Base-by-base conservation (phyloP, 2,113 vertebrate genomes). In the Amazona guildingii region DNA sequence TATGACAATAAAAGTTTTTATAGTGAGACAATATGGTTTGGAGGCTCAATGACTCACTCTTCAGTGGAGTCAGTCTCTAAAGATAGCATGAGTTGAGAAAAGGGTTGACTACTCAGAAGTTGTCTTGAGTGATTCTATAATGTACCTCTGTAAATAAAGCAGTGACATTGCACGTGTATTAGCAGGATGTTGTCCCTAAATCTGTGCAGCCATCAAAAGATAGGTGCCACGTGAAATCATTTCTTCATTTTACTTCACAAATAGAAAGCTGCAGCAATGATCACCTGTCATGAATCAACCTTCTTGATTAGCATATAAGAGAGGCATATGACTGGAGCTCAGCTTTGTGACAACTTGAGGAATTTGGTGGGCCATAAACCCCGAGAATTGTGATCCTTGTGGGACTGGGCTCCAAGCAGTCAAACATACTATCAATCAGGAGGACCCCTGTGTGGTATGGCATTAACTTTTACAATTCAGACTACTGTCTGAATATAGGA, bases 401-500 rank as follows among this genome's bases (percentile, higher is more conserved):
- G 88, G 72, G 80, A 75, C 54, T 79, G 55, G 44, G 59, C 62
- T 94, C 31, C 49, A 35, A 52, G 61, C 74, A 94, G 72, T 79
- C 86, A 96, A 92, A 51, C 44, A 44, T 88, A 46, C 94, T 66
- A 37, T 95, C 92, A 72, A 41, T 94, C 86, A 93, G 74, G 44
- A 89, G 83, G 64, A 95, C 87, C 51, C 90, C 90, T 92, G 74
- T 0, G 1, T 17, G 29, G 49, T 44, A 39, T 23, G 61, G 68
- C 88, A 75, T 84, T 93, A 92, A 79, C 80, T 87, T 96, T 35
- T 81, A 54, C 83, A 88, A 66, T 86, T 94, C 78, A 94, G 90
- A 49, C 27, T 63, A 48, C 61, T 72, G 87, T 95, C 37, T 37
- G 37, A 37, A 37, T 37, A 37, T 9, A 64, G 72, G 68, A n/a